Base-by-base conservation (phyloP, 2,113 vertebrate genomes). In the Montifringilla adamsi region DNA sequence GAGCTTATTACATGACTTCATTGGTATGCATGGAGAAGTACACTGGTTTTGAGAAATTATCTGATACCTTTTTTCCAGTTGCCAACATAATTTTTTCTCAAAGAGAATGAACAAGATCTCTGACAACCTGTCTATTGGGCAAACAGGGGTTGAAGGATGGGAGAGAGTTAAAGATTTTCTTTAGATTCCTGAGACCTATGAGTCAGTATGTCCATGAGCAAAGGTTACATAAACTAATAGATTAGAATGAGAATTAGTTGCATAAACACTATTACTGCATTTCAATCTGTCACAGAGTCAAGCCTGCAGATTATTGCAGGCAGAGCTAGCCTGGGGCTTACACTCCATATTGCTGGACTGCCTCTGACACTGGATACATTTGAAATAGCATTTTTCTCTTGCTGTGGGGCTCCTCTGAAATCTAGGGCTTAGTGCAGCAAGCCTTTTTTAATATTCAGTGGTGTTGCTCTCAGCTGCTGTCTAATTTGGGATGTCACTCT, bases 161-260 rank as follows among this genome's bases (percentile, higher is more conserved):
- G 85, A 93, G 49, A 81, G 59, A 87, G 70, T 87, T 91, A 80
- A 96, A 27, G 59, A 52, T 80, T 86, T 95, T 85, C 85, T 84
- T 92, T 62, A 56, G 41, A 59, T 81, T 94, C 44, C 85, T 15
- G 83, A 75, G 88, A 89, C 56, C 76, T 67, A 12, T 75, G 73
- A 95, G 83, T 75, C 78, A 68, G 77, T 90, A 76, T 35, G 76
- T 89, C 77, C 69, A 20, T 37, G 58, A 94, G 52, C 90, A 92
- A 92, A 94, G 82, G 92, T 96, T 97, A 97, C 69, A 84, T 97
- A 96, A 96, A 90, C 92, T 76, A 91, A 94, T 90, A 93, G 94
- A 95, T 96, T 95, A 97, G 94, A 94, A 93, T 76, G 93, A 97
- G 96, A 96, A 87, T 94, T 94, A 86, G 87, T 97, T 96, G 94